phyloP scores from a whole-genome alignment of 2,797 vertebrate genomes.

The Cheirogaleus major region DNA sequence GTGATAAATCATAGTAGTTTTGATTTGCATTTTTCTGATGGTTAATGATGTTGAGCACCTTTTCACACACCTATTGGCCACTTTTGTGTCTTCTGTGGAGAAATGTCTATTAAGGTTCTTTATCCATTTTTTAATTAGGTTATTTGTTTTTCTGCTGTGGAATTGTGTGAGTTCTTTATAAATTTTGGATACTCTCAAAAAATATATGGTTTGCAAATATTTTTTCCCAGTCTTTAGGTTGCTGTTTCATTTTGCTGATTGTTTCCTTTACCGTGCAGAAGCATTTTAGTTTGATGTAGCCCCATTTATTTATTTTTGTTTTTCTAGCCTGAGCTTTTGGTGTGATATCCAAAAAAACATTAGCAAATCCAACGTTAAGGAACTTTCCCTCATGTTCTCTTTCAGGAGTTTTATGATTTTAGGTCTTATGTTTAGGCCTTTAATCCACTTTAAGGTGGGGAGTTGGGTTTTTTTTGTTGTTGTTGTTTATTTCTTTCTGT shows the following conservation, averaged over 20 bases:
- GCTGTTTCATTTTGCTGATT: not conserved
- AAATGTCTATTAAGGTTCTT: not conserved
- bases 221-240: not conserved
- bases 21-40: not conserved
- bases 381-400: not conserved
- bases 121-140: not conserved
- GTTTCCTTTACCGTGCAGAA: not conserved
- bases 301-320: not conserved
- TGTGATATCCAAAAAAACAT: not conserved
- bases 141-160: not conserved
- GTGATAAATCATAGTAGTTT: not conserved
- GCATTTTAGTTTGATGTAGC: not conserved
- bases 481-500: no score
- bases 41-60: not conserved
- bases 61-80: not conserved
- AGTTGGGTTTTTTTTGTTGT: no score
- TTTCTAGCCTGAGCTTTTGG: not conserved
- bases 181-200: not conserved
- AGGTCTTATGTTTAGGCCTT: not conserved
- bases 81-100: not conserved
- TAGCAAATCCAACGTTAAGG: not conserved
- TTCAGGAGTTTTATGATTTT: not conserved
- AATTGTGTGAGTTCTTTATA: not conserved
- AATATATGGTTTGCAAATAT: not conserved
- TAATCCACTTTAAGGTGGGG: not conserved